phyloP scores from a whole-genome alignment of 2,797 vertebrate genomes.

The Onychomys arenicola region DNA sequence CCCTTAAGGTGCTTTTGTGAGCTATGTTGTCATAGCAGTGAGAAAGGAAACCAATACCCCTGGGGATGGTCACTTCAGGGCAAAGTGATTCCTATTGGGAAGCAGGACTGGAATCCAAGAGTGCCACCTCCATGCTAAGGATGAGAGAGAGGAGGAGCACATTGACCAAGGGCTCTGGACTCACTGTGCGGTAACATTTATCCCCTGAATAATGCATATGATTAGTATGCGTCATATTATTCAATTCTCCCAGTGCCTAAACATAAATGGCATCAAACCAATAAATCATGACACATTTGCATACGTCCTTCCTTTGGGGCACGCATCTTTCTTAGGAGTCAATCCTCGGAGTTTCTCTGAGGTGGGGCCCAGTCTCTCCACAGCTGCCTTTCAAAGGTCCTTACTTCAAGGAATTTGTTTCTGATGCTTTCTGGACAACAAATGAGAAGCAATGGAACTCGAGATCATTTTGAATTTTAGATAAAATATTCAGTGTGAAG shows the following conservation, averaged over 20 bases:
- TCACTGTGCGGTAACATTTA: background rate
- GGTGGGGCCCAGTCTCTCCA: too few relatives aligned
- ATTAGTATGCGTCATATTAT: background rate
- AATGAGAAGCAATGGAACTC: background rate
- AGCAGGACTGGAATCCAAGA: background rate
- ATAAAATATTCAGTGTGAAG: background rate
- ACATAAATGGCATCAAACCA: background rate
- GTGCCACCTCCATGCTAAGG: background rate
- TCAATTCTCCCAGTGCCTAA: background rate
- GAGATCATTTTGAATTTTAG: background rate
- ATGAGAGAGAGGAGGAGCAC: background rate
- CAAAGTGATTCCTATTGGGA: background rate
- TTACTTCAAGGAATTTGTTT: background rate
- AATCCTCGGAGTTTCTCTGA: background rate
- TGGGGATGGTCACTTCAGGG: background rate
- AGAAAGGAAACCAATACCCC: background rate
- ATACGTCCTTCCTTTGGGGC: background rate
- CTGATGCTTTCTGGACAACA: background rate
- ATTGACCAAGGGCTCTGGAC: background rate
- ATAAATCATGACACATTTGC: background rate
- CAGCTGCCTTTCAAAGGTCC: background rate
- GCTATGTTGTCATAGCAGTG: background rate
- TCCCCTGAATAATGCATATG: background rate
- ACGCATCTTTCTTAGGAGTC: background rate
- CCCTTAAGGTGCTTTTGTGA: background rate